These are phyloP conservation scores for Lycaon pictus DNA, from an alignment of 2,113 vertebrate species.

Conservation along the genomic window DNA sequence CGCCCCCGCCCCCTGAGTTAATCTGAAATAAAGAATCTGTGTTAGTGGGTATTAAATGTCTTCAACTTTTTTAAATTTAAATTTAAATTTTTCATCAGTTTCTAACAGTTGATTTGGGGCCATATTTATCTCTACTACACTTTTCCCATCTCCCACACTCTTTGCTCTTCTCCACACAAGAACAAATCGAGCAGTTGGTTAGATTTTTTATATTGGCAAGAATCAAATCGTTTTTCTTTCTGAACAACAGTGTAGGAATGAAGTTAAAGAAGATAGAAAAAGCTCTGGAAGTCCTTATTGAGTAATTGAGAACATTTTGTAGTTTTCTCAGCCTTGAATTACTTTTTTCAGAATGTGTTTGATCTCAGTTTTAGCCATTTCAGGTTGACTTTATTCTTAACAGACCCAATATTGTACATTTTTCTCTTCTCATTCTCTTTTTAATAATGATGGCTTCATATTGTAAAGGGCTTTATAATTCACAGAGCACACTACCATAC, in stretches of 20 bases:
- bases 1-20: neutral
- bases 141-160: neutral
- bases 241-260: neutral
- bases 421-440: conserved; percentile 4
- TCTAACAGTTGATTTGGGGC: neutral
- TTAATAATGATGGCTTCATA: neutral
- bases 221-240: neutral
- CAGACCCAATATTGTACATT: neutral
- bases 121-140: neutral
- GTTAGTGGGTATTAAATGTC: conserved; percentile 36
- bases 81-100: neutral
- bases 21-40: neutral
- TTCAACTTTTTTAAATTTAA: neutral
- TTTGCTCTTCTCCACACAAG: neutral
- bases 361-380: neutral
- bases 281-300: neutral
- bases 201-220: neutral
- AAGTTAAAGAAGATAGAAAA: neutral
- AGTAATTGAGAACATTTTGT: neutral
- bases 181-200: neutral
- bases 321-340: neutral
- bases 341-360: neutral
- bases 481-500: neutral
- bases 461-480: conserved; percentile 45
- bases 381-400: conserved; percentile 23